phyloP scores from a whole-genome alignment of 2,888 invertebrate species.

The Synergus japonicus region DNA sequence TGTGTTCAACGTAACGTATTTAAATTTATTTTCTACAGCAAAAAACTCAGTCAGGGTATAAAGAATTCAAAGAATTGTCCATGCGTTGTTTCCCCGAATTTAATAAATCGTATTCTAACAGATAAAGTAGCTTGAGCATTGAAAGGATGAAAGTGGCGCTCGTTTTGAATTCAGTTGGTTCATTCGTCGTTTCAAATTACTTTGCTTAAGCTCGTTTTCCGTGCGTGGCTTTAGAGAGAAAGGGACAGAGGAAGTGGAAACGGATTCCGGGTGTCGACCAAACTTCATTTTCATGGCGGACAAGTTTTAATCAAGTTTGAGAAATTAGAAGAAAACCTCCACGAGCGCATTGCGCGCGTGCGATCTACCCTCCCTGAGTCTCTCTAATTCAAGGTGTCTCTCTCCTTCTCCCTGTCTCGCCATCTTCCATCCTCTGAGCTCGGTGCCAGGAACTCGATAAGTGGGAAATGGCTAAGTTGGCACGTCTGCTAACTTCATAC shows the following conservation, averaged over 20 bases:
- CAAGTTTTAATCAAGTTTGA: slow-evolving; percentile 74
- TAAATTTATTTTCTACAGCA: no score
- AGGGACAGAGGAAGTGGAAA: slow-evolving; percentile 7
- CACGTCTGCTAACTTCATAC: slow-evolving; percentile 69
- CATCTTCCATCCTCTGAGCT: slow-evolving; percentile 34
- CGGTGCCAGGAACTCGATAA: slow-evolving; percentile 61
- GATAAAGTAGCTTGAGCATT: not conserved
- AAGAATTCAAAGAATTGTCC: not conserved
- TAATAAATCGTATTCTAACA: not conserved
- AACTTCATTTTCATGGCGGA: slow-evolving; percentile 71
- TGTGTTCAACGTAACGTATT: no score
- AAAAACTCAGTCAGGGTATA: not conserved
- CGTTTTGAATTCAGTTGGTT: slow-evolving; percentile 2
- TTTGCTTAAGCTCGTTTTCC: slow-evolving; percentile 18
- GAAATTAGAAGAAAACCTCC: slow-evolving; percentile 72
- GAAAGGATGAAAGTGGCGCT: slow-evolving; percentile 2
- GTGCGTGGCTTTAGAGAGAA: not conserved
- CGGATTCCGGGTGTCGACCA: slow-evolving; percentile 46
- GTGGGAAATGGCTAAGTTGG: slow-evolving; percentile 62
- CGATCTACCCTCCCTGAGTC: slow-evolving; percentile 32
- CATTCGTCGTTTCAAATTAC: slow-evolving; percentile 18
- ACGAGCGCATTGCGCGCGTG: slow-evolving; percentile 46
- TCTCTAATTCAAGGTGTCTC: slow-evolving; percentile 43
- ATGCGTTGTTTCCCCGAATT: not conserved
- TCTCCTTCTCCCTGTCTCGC: slow-evolving; percentile 43